Evolutionary conservation across 2,888 invertebrate genomes (phyloP).

Genomic region (Diarsia brunnea): DNA sequence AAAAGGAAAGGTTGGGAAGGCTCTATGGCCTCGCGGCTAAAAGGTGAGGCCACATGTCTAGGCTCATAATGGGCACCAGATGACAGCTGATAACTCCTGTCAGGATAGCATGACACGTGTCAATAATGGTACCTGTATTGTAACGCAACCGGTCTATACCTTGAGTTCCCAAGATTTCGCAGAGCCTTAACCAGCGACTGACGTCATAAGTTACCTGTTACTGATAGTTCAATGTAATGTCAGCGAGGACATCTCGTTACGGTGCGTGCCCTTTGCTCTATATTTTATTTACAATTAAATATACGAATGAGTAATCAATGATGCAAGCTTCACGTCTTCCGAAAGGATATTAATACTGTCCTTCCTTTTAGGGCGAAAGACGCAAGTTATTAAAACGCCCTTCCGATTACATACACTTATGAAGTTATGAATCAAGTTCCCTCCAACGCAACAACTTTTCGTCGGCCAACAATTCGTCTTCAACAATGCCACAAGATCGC

Average conservation of each 20-base stretch:
- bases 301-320: constrained; percentile 7
- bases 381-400: constrained; percentile 18
- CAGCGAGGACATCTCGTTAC: constrained; percentile 32
- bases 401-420: constrained; percentile 38
- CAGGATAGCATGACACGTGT: constrained; percentile 58
- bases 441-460: constrained; percentile 37
- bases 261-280: constrained; percentile 42
- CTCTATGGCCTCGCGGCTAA: constrained; percentile 77
- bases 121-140: constrained; percentile 51
- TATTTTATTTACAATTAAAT: constrained; percentile 21
- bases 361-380: constrained; percentile 7
- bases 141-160: constrained; percentile 55
- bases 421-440: constrained; percentile 60
- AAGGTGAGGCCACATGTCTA: constrained; percentile 83
- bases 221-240: constrained; percentile 51
- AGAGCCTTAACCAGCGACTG: constrained; percentile 39
- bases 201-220: constrained; percentile 51
- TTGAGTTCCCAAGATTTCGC: constrained; percentile 43
- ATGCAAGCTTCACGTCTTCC: not conserved
- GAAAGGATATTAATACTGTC: not conserved
- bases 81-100: constrained; percentile 83
- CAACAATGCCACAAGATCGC: constrained; percentile 81
- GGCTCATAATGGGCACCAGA: constrained; percentile 83
- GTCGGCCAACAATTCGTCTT: constrained; percentile 51
- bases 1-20: constrained; percentile 80